Evolutionary conservation across 2,888 invertebrate species (phyloP).

Genomic region (Phengaris arion): DNA sequence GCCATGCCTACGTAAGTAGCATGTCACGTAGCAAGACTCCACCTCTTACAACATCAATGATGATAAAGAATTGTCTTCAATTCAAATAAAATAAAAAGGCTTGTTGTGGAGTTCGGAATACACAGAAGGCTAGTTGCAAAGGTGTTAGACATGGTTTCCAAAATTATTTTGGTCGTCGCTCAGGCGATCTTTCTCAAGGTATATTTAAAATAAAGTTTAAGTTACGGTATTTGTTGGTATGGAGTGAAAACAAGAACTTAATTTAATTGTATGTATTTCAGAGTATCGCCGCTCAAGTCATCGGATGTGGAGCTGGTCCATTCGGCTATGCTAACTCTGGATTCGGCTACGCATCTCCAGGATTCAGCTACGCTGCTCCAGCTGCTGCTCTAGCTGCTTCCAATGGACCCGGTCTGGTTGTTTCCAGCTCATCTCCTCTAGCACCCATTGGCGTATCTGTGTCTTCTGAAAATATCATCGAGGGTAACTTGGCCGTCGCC

Average conservation of each 20-base stretch:
- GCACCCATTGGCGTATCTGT: conserved; percentile 39
- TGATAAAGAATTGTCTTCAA: conserved; percentile 1
- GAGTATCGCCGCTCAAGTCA: neutral
- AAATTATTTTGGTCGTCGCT: neutral
- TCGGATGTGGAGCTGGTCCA: neutral
- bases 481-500: conserved; percentile 40
- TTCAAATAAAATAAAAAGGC: conserved; percentile 2
- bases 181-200: conserved; percentile 7
- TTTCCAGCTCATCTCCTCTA: conserved; percentile 43
- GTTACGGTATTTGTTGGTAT: neutral
- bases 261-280: neutral
- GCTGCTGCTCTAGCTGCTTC: conserved; percentile 25
- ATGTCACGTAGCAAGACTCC: neutral
- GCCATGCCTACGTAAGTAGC: neutral
- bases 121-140: neutral
- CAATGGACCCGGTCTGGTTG: conserved; percentile 37
- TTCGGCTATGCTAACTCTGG: neutral
- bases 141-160: conserved; percentile 1
- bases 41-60: conserved; percentile 6
- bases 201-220: neutral
- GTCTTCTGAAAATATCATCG: conserved; percentile 44
- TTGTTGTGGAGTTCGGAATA: neutral
- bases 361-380: neutral
- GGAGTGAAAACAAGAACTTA: neutral
- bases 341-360: neutral